Evolutionary conservation across 2,113 vertebrate genomes (phyloP).

Genomic region (Nothoprocta perdicaria): DNA sequence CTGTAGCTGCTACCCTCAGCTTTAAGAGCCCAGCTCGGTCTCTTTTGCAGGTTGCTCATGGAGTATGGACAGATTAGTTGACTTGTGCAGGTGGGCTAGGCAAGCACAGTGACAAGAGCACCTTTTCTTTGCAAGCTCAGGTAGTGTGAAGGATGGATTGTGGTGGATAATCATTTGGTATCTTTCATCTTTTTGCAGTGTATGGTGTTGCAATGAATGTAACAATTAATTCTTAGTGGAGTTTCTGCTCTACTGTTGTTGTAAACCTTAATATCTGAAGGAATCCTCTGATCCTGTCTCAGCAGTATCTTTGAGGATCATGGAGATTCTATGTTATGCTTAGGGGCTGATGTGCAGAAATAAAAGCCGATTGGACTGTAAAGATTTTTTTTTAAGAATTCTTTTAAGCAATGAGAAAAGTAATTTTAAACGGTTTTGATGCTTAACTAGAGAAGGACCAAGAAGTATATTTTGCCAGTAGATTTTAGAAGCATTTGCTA

Average conservation of each 20-base stretch:
- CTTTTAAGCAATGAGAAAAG: neutral
- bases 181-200: neutral
- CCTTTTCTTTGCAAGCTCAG: neutral
- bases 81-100: neutral
- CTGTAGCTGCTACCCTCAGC: neutral
- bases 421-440: neutral
- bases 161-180: neutral
- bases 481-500: neutral
- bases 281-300: neutral
- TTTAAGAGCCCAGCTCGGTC: neutral
- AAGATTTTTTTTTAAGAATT: neutral
- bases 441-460: neutral
- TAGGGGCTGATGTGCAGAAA: neutral
- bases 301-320: neutral
- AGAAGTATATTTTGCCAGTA: neutral
- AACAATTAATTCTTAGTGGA: neutral
- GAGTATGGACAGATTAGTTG: fast-evolving
- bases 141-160: neutral
- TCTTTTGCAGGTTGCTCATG: fast-evolving
- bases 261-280: fast-evolving
- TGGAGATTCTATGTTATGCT: neutral
- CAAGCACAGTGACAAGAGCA: neutral
- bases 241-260: neutral
- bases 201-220: neutral
- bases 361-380: neutral